A percentile compares a stretch with the other conserved stretches of the same genome.
Conservation (phyloP, 2,888 invertebrate species). For the Epirrhoe tristata region DNA sequence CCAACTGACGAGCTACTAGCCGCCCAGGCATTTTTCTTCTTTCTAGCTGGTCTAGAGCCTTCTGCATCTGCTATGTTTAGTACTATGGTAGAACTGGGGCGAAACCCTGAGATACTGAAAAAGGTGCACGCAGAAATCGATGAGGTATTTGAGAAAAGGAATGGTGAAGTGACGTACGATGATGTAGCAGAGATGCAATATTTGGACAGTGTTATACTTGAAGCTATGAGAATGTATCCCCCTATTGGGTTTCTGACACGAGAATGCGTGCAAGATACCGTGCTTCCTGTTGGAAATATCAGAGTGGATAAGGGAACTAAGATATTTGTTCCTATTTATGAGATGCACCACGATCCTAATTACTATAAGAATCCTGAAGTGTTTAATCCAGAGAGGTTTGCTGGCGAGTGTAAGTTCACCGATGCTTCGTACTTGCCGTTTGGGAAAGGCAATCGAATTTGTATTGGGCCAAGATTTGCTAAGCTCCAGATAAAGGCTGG, state of each 20-base stretch:
- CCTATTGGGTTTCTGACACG: slow-evolving; percentile 60
- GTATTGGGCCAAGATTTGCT: slow-evolving; percentile 70
- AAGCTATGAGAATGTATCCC: slow-evolving; percentile 62
- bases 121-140: slow-evolving; percentile 68
- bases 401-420: slow-evolving; percentile 49
- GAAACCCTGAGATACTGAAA: slow-evolving; percentile 59
- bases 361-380: slow-evolving; percentile 72
- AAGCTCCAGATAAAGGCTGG: slow-evolving; percentile 58
- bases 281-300: slow-evolving; percentile 66
- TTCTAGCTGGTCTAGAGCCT: slow-evolving; percentile 71
- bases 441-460: slow-evolving; percentile 73
- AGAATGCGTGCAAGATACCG: slow-evolving; percentile 55
- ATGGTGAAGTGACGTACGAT: slow-evolving; percentile 35
- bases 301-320: slow-evolving; percentile 61
- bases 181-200: slow-evolving; percentile 36
- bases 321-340: slow-evolving; percentile 61
- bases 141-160: slow-evolving; percentile 34
- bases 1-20: slow-evolving; percentile 66
- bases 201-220: slow-evolving; percentile 48
- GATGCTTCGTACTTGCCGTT: slow-evolving; percentile 71
- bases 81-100: slow-evolving; percentile 62
- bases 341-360: slow-evolving; percentile 71
- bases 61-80: slow-evolving; percentile 62
- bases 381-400: slow-evolving; percentile 73
- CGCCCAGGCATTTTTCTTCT: slow-evolving; percentile 71